Evolutionary conservation across 2,888 invertebrate species (phyloP), one percentile per base, ranked within the genome.

Genomic region (Melipona beecheii): DNA sequence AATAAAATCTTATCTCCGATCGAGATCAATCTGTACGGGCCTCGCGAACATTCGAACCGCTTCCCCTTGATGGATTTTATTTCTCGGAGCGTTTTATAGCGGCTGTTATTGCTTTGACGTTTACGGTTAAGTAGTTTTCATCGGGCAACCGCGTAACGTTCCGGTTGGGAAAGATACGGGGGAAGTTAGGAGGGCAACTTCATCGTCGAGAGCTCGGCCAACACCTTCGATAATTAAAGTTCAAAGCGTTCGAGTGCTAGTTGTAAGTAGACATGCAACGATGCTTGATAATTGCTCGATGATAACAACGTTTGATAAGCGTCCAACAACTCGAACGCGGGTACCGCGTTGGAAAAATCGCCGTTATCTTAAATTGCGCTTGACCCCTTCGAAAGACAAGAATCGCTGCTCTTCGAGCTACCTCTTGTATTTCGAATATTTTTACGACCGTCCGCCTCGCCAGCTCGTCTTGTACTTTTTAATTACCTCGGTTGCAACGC

Each of bases 271-370:
- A 79, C 84, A 86, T 82, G 78, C 81, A 86, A 84, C 82, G 81
- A 84, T 78, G 69, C 78, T 71, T 65, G 86, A 86, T 86, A 86
- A 85, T 85, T 85, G 80, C 78, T 60, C 71, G 78, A 68, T 69
- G 86, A 85, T 85, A 84, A 86, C 86, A 85, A 74, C 71, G 70
- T 31, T 64, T 72, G 86, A 85, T 85, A 84, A 75, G 49, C 52
- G 66, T 71, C 62, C 58, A 81, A 81, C 75, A 69, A 64, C 60
- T 43, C 24, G 54, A 62, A 69, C 43, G 62, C 62, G 62, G 49
- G 15, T 69, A 49, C 21, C 5, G 17, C 43, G 75, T 75, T 62
- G 54, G 69, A 69, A 68, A 79, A 79, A 27, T 24, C 17, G 4
- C 17, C 4, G 69, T 73, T 68, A 75, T 79, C 79, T 75, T 69